Evolutionary conservation across 2,888 invertebrate species (phyloP).

Genomic region (Microchrysa polita): DNA sequence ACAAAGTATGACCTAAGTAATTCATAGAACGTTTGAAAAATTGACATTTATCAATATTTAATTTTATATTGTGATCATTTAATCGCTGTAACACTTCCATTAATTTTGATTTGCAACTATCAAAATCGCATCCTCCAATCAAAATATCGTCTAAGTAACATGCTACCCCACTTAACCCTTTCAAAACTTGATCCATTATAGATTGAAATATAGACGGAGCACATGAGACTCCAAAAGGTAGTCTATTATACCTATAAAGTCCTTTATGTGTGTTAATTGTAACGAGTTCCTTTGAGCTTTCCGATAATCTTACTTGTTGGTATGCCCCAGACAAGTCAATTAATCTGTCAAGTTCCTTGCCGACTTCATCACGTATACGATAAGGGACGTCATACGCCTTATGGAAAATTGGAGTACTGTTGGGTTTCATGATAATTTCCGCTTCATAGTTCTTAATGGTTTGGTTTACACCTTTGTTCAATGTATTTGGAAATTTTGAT

Average conservation of each 20-base stretch:
- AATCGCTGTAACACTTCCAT: conserved; percentile 46
- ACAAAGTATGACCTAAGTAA: conserved; percentile 47
- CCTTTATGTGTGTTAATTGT: conserved; percentile 54
- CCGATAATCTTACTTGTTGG: conserved; percentile 51
- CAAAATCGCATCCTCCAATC: conserved; percentile 41
- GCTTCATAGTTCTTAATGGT: no score
- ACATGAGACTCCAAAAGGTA: conserved; percentile 48
- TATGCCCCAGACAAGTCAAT: conserved; percentile 53
- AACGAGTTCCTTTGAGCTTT: conserved; percentile 52
- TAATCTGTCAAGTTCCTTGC: conserved; percentile 50
- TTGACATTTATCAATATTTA: conserved; percentile 49
- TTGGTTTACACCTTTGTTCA: no score
- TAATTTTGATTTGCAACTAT: conserved; percentile 43
- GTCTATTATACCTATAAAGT: conserved; percentile 47
- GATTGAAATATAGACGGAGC: conserved; percentile 49
- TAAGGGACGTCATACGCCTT: conserved; percentile 53
- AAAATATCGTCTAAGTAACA: conserved; percentile 51
- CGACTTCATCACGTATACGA: conserved; percentile 51
- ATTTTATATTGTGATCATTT: conserved; percentile 46
- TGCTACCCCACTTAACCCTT: conserved; percentile 28
- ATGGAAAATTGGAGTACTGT: conserved; percentile 50
- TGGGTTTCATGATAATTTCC: no score
- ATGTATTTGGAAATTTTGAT: no score
- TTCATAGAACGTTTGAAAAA: conserved; percentile 47
- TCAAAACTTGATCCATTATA: conserved; percentile 49